Evolutionary conservation across 2,888 invertebrate genomes (phyloP).

Genomic region (Drymonia ruficornis): DNA sequence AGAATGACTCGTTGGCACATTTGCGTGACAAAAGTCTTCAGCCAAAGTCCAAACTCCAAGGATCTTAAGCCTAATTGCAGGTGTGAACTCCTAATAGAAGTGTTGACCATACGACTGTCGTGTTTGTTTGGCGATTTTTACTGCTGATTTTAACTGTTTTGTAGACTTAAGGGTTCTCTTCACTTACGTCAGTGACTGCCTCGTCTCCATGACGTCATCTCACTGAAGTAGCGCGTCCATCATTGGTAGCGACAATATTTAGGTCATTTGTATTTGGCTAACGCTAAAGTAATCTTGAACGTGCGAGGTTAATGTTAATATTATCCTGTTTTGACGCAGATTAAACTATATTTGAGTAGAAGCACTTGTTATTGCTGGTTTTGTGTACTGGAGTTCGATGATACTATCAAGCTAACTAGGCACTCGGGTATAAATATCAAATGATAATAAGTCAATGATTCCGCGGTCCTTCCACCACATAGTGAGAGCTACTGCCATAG

Average conservation of each 20-base stretch:
- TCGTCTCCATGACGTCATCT: conserved; percentile 1
- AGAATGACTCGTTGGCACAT: too few species aligned
- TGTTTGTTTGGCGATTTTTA: too few species aligned
- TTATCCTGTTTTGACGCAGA: conserved; percentile 5
- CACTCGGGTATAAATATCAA: too few species aligned
- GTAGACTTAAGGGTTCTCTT: not conserved
- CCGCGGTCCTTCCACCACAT: too few species aligned
- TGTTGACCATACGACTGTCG: too few species aligned
- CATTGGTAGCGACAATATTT: conserved; percentile 24
- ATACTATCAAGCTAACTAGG: too few species aligned
- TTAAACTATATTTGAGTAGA: not conserved
- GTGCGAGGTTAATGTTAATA: conserved; percentile 29
- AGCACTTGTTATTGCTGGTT: not conserved
- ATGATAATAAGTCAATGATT: too few species aligned
- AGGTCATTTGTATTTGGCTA: conserved; percentile 27
- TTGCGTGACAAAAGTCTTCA: too few species aligned
- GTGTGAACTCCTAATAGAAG: too few species aligned
- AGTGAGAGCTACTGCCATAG: too few species aligned
- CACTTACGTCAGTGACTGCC: not conserved
- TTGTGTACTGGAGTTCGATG: not conserved
- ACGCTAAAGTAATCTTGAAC: conserved; percentile 22
- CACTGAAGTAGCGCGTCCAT: not conserved
- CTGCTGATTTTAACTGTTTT: not conserved
- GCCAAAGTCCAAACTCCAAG: too few species aligned
- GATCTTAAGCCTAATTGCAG: too few species aligned